phyloP scores from a whole-genome alignment of 2,113 vertebrate genomes.

The Rissa tridactyla region DNA sequence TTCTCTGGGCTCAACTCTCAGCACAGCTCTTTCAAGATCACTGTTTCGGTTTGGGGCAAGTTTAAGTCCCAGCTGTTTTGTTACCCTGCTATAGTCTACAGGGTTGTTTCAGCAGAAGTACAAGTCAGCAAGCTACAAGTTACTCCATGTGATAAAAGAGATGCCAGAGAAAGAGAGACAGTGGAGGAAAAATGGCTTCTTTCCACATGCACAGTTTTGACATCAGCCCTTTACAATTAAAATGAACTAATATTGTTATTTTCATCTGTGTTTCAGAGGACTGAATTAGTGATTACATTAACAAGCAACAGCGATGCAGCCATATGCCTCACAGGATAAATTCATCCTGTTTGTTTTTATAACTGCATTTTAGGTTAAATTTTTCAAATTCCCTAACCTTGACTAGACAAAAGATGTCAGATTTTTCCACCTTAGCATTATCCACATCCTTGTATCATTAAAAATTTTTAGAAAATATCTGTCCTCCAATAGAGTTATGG shows the following conservation, averaged over 20 bases:
- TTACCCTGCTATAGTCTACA: not conserved
- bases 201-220: not conserved
- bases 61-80: not conserved
- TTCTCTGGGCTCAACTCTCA: not conserved
- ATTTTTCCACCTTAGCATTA: not conserved
- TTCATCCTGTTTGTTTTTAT: not conserved
- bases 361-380: not conserved
- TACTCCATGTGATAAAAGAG: not conserved
- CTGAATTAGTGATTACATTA: not conserved
- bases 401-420: not conserved
- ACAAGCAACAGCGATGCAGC: not conserved
- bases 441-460: not conserved
- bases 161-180: not conserved
- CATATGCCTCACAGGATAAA: not conserved
- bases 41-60: not conserved
- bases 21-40: not conserved
- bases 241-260: not conserved
- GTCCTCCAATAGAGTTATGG: not conserved
- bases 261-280: not conserved
- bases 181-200: not conserved
- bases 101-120: not conserved
- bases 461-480: not conserved
- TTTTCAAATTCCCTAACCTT: not conserved
- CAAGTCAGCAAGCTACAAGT: not conserved
- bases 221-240: not conserved